Conservation (phyloP, 2,797 vertebrate genomes). For the Syngnathus rostellatus region DNA sequence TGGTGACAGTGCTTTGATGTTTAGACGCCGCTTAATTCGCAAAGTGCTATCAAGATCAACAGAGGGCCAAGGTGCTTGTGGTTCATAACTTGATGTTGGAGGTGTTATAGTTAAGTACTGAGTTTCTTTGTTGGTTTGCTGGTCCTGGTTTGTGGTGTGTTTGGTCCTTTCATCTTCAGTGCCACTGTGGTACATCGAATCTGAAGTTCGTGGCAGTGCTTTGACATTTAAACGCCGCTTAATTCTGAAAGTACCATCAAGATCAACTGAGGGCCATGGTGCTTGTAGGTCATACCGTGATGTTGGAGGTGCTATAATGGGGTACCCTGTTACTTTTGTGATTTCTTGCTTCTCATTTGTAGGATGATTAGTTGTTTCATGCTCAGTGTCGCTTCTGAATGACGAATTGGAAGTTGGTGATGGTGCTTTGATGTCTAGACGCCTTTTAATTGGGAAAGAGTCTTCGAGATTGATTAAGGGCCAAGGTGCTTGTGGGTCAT, state of each 20-base stretch:
- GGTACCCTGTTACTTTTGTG: too few species aligned
- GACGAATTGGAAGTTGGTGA: conserved; percentile 13
- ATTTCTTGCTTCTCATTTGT: not conserved
- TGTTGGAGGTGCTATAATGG: not conserved
- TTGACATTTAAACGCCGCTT: not conserved
- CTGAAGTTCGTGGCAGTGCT: not conserved
- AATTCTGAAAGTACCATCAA: not conserved
- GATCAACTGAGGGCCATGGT: not conserved
- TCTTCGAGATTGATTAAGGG: not conserved
- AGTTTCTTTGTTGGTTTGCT: not conserved
- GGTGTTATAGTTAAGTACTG: not conserved
- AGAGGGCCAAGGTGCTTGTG: not conserved
- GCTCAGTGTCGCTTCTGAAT: conserved; percentile 22
- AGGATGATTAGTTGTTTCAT: conserved; percentile 4
- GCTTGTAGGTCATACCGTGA: not conserved
- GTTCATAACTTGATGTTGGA: not conserved
- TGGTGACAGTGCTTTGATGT: not conserved
- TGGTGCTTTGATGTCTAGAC: conserved; percentile 10
- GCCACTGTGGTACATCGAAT: not conserved
- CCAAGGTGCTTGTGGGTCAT: conserved; percentile 2
- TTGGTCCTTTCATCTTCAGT: not conserved
- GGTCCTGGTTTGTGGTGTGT: not conserved
- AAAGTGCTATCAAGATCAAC: not conserved
- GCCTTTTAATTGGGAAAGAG: not conserved
- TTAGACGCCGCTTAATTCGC: not conserved